phyloP scores from a whole-genome alignment of 2,888 invertebrate species.

The Epinotia nisella region DNA sequence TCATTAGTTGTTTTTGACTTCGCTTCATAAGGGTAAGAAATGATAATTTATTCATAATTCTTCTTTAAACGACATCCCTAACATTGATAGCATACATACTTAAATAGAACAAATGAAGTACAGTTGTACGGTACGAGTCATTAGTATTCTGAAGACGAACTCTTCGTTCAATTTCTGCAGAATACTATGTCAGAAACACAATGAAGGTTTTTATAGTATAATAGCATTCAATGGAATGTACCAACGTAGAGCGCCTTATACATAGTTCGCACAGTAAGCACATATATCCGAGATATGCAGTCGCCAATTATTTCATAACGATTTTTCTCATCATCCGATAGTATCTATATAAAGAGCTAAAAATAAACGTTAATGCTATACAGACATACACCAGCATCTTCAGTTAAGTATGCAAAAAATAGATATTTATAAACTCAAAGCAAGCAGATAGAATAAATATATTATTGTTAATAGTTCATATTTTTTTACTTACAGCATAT shows the following conservation, averaged over 20 bases:
- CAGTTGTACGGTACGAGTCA: slow-evolving; percentile 18
- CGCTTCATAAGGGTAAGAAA: slow-evolving; percentile 15
- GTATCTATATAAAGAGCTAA: slow-evolving; percentile 3
- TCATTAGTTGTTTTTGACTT: slow-evolving; percentile 31
- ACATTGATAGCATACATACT: slow-evolving; percentile 1
- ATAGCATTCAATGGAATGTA: slow-evolving; percentile 23
- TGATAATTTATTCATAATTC: slow-evolving; percentile 24
- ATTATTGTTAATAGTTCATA: no score
- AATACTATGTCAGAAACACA: slow-evolving; percentile 27
- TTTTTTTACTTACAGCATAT: no score
- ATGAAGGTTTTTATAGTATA: slow-evolving; percentile 19
- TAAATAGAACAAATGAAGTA: slow-evolving; percentile 26
- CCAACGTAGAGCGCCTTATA: slow-evolving; percentile 4
- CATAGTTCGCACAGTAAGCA: neutral
- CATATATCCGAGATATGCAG: slow-evolving; percentile 9
- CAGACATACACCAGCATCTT: neutral
- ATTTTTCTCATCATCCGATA: neutral
- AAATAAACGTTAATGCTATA: slow-evolving; percentile 5
- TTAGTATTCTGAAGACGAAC: slow-evolving; percentile 36
- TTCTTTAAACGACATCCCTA: slow-evolving; percentile 30
- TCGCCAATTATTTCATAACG: slow-evolving; percentile 16
- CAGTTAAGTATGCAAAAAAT: neutral
- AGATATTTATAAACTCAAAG: neutral
- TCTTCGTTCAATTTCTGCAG: slow-evolving; percentile 22
- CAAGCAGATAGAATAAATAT: neutral